Evolutionary conservation across 2,888 invertebrate species (phyloP).

Genomic region (Napeogenes sylphis): DNA sequence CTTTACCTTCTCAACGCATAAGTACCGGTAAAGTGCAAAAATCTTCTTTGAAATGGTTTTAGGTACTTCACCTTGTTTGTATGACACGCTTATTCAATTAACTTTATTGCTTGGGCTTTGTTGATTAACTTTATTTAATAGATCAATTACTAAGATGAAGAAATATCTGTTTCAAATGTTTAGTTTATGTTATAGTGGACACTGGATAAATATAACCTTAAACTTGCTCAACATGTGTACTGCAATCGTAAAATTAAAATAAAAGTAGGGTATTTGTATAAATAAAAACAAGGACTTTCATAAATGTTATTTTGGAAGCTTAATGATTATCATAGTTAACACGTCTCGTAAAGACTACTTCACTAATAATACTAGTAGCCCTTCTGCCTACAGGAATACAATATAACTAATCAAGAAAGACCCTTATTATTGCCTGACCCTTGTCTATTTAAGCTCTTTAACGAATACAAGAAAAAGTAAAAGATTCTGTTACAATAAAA

Average conservation of each 20-base stretch:
- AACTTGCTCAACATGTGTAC: too few relatives aligned
- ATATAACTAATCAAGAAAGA: slow-evolving; percentile 46
- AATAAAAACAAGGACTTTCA: too few relatives aligned
- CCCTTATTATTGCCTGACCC: slow-evolving; percentile 47
- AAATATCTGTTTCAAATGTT: too few relatives aligned
- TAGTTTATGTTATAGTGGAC: too few relatives aligned
- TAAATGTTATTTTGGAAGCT: background rate
- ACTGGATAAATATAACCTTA: too few relatives aligned
- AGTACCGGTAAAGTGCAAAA: too few relatives aligned
- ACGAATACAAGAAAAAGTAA: slow-evolving; percentile 29
- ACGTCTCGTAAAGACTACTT: slow-evolving; percentile 57
- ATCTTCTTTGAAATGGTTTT: background rate
- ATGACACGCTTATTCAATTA: background rate
- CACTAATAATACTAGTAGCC: slow-evolving; percentile 58
- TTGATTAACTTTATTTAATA: background rate
- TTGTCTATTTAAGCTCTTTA: slow-evolving; percentile 36
- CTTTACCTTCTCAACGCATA: too few relatives aligned
- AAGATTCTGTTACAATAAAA: slow-evolving; percentile 33
- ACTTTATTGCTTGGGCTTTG: slow-evolving; percentile 2
- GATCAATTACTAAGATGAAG: too few relatives aligned
- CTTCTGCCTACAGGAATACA: slow-evolving; percentile 49
- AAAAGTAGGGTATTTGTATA: too few relatives aligned
- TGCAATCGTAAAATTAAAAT: too few relatives aligned
- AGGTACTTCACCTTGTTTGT: background rate
- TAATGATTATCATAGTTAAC: slow-evolving; percentile 53